These are phyloP conservation scores for Ceyx cyanopectus DNA, from an alignment of 2,113 vertebrate genomes.

Conservation along the genomic window DNA sequence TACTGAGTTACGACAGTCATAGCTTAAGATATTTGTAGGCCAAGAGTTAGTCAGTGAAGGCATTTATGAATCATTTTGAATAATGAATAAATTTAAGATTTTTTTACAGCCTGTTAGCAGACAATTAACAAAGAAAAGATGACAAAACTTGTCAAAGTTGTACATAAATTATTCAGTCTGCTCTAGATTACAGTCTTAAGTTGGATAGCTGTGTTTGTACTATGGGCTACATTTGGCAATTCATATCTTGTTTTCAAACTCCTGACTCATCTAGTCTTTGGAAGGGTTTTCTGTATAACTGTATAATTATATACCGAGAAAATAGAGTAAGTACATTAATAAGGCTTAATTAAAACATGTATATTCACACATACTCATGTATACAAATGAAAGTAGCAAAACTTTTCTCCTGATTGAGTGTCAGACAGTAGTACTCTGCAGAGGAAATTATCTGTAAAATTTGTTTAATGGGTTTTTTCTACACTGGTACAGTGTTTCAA, in stretches of 20 bases:
- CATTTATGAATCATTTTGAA: constrained; percentile 51
- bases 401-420: background rate
- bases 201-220: background rate
- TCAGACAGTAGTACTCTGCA: background rate
- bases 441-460: background rate
- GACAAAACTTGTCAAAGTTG: constrained; percentile 31
- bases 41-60: constrained; percentile 18
- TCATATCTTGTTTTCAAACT: background rate
- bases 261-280: constrained; percentile 34
- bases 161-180: constrained; percentile 39
- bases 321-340: constrained; percentile 8
- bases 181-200: constrained; percentile 16
- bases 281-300: background rate
- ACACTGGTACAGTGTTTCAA: background rate
- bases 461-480: background rate
- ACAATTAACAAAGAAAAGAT: constrained; percentile 46
- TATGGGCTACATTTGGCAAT: constrained; percentile 2
- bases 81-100: constrained; percentile 52
- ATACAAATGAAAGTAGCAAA: background rate
- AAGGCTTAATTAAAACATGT: constrained; percentile 35
- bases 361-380: background rate
- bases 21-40: constrained; percentile 56
- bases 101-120: constrained; percentile 29
- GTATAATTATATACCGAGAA: constrained; percentile 19
- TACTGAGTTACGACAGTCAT: constrained; percentile 21